phyloP scores from a whole-genome alignment of 2,797 vertebrate species.

The Philypnodon macrostomus region DNA sequence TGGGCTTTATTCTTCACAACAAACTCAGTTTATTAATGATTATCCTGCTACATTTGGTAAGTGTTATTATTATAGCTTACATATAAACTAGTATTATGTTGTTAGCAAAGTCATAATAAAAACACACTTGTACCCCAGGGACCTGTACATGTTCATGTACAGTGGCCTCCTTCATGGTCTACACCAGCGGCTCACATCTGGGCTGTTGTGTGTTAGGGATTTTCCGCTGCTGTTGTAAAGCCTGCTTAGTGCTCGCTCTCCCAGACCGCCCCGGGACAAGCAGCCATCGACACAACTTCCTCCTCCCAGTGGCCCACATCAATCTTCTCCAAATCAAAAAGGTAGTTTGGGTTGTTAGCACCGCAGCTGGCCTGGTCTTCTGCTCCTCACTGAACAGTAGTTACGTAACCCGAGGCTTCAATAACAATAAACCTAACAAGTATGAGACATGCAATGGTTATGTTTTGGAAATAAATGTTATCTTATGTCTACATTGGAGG shows the following conservation, averaged over 20 bases:
- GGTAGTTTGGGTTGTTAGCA: conserved; percentile 14
- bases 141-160: conserved; percentile 11
- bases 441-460: too few relatives aligned
- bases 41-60: too few relatives aligned
- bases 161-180: conserved; percentile 32
- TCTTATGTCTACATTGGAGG: background rate
- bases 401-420: conserved; percentile 11
- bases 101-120: background rate
- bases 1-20: too few relatives aligned
- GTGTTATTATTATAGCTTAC: too few relatives aligned
- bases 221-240: conserved; percentile 61
- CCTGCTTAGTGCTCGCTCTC: conserved; percentile 60
- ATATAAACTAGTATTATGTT: too few relatives aligned
- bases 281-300: conserved; percentile 44
- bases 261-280: conserved; percentile 39
- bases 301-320: conserved; percentile 34
- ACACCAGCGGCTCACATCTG: conserved; percentile 60
- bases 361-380: conserved; percentile 23
- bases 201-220: conserved; percentile 60
- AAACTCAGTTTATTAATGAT: too few relatives aligned
- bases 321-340: conserved; percentile 33
- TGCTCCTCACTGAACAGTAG: background rate
- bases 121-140: background rate
- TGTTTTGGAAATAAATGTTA: background rate
- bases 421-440: background rate